A percentile compares a stretch with the other conserved stretches of the same genome.
phyloP scores from a whole-genome alignment of 2,888 invertebrate species.

The Abscondita cerata region DNA sequence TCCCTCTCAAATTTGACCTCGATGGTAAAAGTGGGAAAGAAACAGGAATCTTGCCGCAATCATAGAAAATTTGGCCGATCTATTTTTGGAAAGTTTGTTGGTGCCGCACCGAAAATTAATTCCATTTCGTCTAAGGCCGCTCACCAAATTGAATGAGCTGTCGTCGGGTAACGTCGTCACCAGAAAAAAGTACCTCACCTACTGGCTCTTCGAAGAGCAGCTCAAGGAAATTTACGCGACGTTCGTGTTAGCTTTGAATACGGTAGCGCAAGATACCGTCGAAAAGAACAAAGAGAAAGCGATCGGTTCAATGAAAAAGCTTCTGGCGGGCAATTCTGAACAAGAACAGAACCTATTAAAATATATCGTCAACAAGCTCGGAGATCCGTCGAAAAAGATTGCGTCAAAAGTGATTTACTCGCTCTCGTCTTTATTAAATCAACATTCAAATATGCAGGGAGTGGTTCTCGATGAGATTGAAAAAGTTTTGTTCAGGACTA shows the following conservation, averaged over 20 bases:
- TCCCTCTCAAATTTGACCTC: constrained; percentile 74
- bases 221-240: constrained; percentile 72
- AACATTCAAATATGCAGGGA: constrained; percentile 91
- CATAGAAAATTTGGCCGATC: constrained; percentile 79
- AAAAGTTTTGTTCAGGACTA: constrained; percentile 82
- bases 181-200: constrained; percentile 69
- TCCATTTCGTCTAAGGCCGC: constrained; percentile 70
- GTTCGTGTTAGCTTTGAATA: constrained; percentile 76
- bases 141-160: constrained; percentile 65
- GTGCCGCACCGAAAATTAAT: constrained; percentile 71
- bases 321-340: constrained; percentile 81
- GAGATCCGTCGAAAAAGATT: constrained; percentile 89
- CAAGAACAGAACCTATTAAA: constrained; percentile 83
- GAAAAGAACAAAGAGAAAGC: constrained; percentile 84
- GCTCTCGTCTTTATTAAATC: constrained; percentile 78
- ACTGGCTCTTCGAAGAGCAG: constrained; percentile 92
- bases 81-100: constrained; percentile 75
- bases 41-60: constrained; percentile 72
- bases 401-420: constrained; percentile 89
- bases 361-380: constrained; percentile 91
- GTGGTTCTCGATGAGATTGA: constrained; percentile 90
- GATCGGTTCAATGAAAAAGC: constrained; percentile 74
- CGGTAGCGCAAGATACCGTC: constrained; percentile 78
- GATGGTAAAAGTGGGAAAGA: constrained; percentile 81
- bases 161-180: constrained; percentile 71